Evolutionary conservation across 1,140 invertebrate species (phyloP).

Genomic region (Zelostemma sp.): DNA sequence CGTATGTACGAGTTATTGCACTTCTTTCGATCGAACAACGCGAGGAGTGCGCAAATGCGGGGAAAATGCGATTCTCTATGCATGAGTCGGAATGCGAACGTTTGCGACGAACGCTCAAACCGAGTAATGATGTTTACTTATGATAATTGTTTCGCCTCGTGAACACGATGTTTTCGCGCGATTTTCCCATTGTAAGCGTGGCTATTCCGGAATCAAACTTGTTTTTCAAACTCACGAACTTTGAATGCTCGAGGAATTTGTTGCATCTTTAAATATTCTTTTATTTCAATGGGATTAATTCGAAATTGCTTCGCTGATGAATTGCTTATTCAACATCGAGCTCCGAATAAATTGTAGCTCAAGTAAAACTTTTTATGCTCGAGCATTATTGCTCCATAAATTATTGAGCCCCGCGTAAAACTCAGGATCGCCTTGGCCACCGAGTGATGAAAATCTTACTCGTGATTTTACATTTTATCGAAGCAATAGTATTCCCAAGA

Average conservation of each 20-base stretch:
- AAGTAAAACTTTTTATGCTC: slow-evolving; percentile 26
- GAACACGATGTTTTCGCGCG: slow-evolving; percentile 22
- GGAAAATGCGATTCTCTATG: slow-evolving; percentile 46
- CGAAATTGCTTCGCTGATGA: too few relatives aligned
- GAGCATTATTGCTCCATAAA: slow-evolving; percentile 35
- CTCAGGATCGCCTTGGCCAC: slow-evolving; percentile 26
- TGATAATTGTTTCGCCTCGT: slow-evolving; percentile 33
- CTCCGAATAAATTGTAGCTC: too few relatives aligned
- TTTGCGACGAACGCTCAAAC: slow-evolving; percentile 18
- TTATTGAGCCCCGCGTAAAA: slow-evolving; percentile 16
- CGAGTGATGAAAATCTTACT: slow-evolving; percentile 25
- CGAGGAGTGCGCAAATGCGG: slow-evolving; percentile 47
- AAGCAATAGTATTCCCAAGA: slow-evolving; percentile 8
- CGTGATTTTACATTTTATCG: too few relatives aligned
- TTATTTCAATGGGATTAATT: too few relatives aligned
- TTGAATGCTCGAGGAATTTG: too few relatives aligned
- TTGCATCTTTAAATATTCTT: too few relatives aligned
- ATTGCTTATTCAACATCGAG: too few relatives aligned
- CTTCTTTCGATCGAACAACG: slow-evolving; percentile 47
- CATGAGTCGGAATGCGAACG: slow-evolving; percentile 32
- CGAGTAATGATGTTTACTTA: slow-evolving; percentile 44
- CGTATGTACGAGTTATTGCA: slow-evolving; percentile 38
- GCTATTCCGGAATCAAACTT: too few relatives aligned
- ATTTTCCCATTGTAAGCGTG: not conserved
- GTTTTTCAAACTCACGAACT: too few relatives aligned